Evolutionary conservation across 2,113 vertebrate species (phyloP).

Genomic region (Saiga tatarica): DNA sequence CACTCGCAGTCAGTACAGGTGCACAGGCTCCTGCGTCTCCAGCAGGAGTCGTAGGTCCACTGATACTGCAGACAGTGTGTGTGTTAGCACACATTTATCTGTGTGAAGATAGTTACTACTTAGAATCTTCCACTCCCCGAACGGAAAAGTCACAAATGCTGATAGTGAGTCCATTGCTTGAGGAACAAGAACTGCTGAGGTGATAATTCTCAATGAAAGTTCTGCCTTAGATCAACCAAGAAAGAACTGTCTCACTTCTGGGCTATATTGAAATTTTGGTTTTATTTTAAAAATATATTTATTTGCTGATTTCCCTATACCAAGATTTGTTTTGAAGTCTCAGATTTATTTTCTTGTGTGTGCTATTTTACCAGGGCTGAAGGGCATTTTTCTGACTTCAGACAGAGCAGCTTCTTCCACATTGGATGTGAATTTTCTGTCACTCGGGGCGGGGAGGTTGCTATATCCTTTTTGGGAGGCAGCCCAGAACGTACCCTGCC

Average conservation of each 20-base stretch:
- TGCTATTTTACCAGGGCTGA: background rate
- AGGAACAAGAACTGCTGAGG: background rate
- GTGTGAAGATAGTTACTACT: background rate
- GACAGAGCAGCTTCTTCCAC: background rate
- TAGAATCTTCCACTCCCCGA: background rate
- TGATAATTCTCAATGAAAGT: background rate
- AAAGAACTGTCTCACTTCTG: background rate
- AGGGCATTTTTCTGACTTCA: background rate
- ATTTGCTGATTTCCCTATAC: background rate
- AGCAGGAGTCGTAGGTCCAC: background rate
- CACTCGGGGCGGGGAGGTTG: background rate
- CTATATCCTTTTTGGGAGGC: background rate
- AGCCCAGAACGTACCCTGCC: background rate
- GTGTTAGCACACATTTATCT: background rate
- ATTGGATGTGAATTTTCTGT: background rate
- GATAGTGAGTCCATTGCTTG: background rate
- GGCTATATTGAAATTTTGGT: background rate
- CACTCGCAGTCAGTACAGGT: rapidly evolving
- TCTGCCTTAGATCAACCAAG: background rate
- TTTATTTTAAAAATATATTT: background rate
- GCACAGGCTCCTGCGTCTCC: rapidly evolving
- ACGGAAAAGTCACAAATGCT: background rate
- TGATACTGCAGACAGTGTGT: rapidly evolving
- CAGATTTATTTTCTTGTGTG: background rate
- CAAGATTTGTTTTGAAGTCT: background rate